Base-by-base conservation (phyloP, 2,888 invertebrate species). In the Acanthacorydalis orientalis region DNA sequence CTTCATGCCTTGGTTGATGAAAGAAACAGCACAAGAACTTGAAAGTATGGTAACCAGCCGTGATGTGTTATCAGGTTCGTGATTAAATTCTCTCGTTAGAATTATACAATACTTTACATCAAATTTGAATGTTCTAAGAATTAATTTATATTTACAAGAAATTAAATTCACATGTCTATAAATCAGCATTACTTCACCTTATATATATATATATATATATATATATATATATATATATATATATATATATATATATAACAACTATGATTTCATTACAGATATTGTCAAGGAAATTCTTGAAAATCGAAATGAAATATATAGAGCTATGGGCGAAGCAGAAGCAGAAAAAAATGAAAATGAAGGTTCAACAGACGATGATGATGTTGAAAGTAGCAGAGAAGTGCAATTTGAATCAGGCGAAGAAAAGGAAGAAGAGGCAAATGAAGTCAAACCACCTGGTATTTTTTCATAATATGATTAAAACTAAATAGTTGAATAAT, bases 1-100 rank as follows among this genome's bases (percentile, higher is more conserved):
- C 47, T 86, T 89, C 68, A 77, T 87, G 73, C 88, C 90, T 45
- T 91, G 90, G 91, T 68, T 92, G 54, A 79, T 85, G 68, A 75
- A 75, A 46, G 83, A 86, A 64, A 89, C 91, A 43, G 78, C 83
- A 44, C 71, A 74, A 51, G 87, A 90, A 68, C 74, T 92, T 58
- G 81, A 85, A 57, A 80, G 80, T 51, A 78, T 86, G 65, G 78
- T 88, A 53, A 80, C 83, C 57, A 86, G 86, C 53, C 75, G 85
- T 50, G 83, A 87, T 61, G 74, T 91, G 50, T 73, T 92, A 46
- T 79, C 83, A 56, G 83, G 83, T 77, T 64, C 23, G 23, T 23
- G 23, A 68, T 38, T 31, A 37, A 40, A 34, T n/a, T 31, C 1
- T 2, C 31, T 44, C 12, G 9, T 4, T 42, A 8, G 7, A n/a